Evolutionary conservation across 2,888 invertebrate species (phyloP).

Genomic region (Lacanobia oleracea): DNA sequence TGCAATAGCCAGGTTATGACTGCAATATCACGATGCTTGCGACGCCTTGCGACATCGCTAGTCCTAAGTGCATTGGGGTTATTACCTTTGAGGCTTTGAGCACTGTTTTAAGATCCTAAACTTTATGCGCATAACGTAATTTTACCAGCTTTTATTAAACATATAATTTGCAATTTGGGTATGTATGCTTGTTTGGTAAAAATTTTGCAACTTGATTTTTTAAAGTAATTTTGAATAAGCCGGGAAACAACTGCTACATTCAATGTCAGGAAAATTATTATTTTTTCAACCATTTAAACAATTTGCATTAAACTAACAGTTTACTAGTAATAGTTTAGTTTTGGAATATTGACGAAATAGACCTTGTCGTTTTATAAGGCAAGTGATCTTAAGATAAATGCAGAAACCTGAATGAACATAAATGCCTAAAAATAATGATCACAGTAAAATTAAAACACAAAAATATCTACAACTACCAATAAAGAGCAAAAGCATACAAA

Average conservation of each 20-base stretch:
- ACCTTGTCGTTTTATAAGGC: not conserved
- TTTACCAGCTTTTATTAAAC: no score
- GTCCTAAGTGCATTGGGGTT: not conserved
- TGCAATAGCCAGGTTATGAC: slow-evolving; percentile 29
- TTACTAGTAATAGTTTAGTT: not conserved
- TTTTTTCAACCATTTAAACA: no score
- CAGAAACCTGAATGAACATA: not conserved
- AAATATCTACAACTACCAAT: not conserved
- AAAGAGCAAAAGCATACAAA: not conserved
- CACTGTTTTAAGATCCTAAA: not conserved
- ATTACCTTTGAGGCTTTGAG: not conserved
- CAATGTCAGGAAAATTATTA: not conserved
- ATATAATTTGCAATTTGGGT: no score
- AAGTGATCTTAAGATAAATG: not conserved
- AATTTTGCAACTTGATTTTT: no score
- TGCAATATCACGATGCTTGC: slow-evolving; percentile 22
- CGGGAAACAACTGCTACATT: slow-evolving; percentile 2
- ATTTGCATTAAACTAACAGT: not conserved
- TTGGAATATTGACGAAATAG: not conserved
- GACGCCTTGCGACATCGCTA: slow-evolving; percentile 27
- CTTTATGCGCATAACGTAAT: not conserved
- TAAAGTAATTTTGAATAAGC: no score
- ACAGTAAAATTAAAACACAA: not conserved
- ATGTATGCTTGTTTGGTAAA: no score
- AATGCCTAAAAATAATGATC: not conserved